These are phyloP conservation scores for Troides aeacus DNA, from an alignment of 2,888 invertebrate species.

Conservation along the genomic window DNA sequence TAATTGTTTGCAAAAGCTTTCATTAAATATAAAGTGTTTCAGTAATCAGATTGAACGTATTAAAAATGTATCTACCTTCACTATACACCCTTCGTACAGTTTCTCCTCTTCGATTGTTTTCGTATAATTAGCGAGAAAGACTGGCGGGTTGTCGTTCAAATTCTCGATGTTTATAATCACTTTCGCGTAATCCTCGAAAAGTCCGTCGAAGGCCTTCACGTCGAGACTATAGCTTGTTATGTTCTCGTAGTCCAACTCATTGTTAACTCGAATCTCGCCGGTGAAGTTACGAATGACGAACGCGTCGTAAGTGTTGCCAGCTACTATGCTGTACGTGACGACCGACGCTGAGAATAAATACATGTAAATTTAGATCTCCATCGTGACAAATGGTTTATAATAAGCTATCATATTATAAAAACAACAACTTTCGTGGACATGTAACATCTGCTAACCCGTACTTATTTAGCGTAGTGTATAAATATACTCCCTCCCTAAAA, in stretches of 20 bases:
- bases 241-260: slow-evolving; percentile 89
- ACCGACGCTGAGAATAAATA: slow-evolving; percentile 82
- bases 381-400: too few species aligned
- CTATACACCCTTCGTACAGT: slow-evolving; percentile 84
- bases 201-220: slow-evolving; percentile 91
- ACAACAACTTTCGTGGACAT: too few species aligned
- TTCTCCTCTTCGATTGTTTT: slow-evolving; percentile 88
- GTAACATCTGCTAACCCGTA: too few species aligned
- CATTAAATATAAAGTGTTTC: not conserved
- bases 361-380: too few species aligned
- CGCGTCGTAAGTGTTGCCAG: slow-evolving; percentile 91
- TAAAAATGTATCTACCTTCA: slow-evolving; percentile 66
- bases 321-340: slow-evolving; percentile 92
- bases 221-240: slow-evolving; percentile 91
- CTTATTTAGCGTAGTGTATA: too few species aligned
- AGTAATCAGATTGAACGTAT: not conserved
- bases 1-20: not conserved
- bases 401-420: too few species aligned
- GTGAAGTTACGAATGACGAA: slow-evolving; percentile 92
- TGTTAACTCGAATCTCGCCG: slow-evolving; percentile 91
- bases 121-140: slow-evolving; percentile 86
- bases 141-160: slow-evolving; percentile 95
- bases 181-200: slow-evolving; percentile 89
- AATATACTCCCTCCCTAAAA: too few species aligned
- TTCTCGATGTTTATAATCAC: slow-evolving; percentile 93